Evolutionary conservation across 2,888 invertebrate genomes (phyloP), one percentile per base, ranked within the genome.

Genomic region (Nebria salina): DNA sequence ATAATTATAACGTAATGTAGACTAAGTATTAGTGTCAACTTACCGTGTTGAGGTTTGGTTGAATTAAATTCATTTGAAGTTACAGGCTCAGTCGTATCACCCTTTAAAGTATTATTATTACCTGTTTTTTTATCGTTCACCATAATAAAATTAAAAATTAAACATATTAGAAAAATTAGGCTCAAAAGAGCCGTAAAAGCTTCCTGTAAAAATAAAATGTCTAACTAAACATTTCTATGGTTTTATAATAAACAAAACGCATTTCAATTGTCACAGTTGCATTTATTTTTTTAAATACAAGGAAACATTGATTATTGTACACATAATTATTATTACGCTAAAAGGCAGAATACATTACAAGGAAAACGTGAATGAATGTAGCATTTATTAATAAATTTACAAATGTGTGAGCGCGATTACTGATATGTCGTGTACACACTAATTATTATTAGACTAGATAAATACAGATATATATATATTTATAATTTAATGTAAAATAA

Each of bases 391-490:
- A 73, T 81, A 76, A 81, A 81, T 81, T 76, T 81, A 81, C 81
- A 81, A 76, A 81, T 81, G 76, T 76, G 76, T 81, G 81, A 72
- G 81, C 76, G 73, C 41, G 80, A 54, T 75, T 76, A 81, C 81
- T 81, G 81, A 81, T 81, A 81, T 81, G 81, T 76, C 66, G 65
- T 76, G 76, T 66, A 81, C 76, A 65, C 81, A 81, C 81, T 76
- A 81, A 25, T 70, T 76, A 25, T 70, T 76, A 42, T 68, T 66
- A 76, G 81, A 81, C 81, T 81, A 81, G 81, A 76, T 73, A 81
- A 81, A 81, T 81, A 78, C 73, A 78, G 43, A 20, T 20, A 20
- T 20, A 34, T 64, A 54, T 54, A 54, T 54, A 7, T 54, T 7
- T 54, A 54, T 54, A 54, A 54, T 54, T 54, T 8, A 75, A 75